These are phyloP conservation scores for Malachius bipustulatus DNA, from an alignment of 2,888 invertebrate genomes.

Conservation along the genomic window DNA sequence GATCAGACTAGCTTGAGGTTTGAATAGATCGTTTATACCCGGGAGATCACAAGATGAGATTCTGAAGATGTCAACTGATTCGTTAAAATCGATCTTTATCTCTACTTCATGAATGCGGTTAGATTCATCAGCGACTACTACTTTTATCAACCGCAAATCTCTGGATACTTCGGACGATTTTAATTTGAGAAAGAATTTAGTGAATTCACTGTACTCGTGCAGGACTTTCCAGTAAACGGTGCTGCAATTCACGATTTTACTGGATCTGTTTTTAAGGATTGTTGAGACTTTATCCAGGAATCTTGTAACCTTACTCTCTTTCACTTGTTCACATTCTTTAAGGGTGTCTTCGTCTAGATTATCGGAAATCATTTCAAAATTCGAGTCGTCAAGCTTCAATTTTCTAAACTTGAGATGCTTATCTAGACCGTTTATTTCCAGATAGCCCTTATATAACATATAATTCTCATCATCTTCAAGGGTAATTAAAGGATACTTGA, in stretches of 20 bases:
- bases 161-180: conserved; percentile 20
- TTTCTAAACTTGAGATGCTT: neutral
- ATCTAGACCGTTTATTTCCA: neutral
- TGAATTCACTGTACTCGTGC: conserved; percentile 26
- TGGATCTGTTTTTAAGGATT: neutral
- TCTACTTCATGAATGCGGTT: conserved; percentile 22
- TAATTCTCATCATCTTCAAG: neutral
- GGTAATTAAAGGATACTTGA: neutral
- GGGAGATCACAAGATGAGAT: conserved; percentile 27
- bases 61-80: conserved; percentile 22
- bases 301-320: too few relatives aligned
- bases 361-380: neutral
- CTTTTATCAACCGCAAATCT: conserved; percentile 22
- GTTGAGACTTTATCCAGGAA: neutral
- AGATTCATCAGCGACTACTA: conserved; percentile 20
- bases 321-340: too few relatives aligned
- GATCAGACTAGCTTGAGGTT: conserved; percentile 23
- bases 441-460: neutral
- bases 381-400: neutral
- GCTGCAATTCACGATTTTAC: conserved; percentile 13
- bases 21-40: conserved; percentile 14
- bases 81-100: conserved; percentile 22
- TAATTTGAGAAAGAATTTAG: conserved; percentile 25
- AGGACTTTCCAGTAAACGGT: conserved; percentile 21
- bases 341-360: neutral